phyloP scores from a whole-genome alignment of 2,888 invertebrate genomes.

The Nasonovia ribisnigri region DNA sequence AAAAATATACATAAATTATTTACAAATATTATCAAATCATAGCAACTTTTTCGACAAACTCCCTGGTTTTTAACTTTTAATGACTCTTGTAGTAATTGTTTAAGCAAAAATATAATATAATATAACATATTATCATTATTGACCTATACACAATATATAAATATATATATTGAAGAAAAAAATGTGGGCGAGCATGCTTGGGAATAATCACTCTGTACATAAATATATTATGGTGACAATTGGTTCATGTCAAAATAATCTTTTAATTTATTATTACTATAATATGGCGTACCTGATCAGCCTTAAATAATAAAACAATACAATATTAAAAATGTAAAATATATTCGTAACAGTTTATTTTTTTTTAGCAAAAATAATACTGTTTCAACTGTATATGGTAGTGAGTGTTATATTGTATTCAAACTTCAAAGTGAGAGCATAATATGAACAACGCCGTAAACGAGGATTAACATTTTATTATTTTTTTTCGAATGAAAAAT shows the following conservation, averaged over 20 bases:
- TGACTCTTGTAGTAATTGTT: too few relatives aligned
- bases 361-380: not conserved
- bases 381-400: not conserved
- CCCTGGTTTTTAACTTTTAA: too few relatives aligned
- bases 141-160: too few relatives aligned
- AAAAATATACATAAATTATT: not conserved
- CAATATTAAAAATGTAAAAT: not conserved
- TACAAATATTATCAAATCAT: not conserved
- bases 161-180: too few relatives aligned
- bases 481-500: not conserved
- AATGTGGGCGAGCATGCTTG: too few relatives aligned
- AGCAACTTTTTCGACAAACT: too few relatives aligned
- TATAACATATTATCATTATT: too few relatives aligned
- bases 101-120: too few relatives aligned
- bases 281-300: not conserved
- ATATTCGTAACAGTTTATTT: not conserved
- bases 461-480: not conserved
- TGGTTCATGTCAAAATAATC: too few relatives aligned
- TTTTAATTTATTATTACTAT: not conserved
- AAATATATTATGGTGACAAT: too few relatives aligned
- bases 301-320: not conserved
- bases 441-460: not conserved
- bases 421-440: not conserved
- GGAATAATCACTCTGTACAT: too few relatives aligned
- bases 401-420: not conserved